Conservation (phyloP, 2,888 invertebrate genomes). For the Cabera pusaria region DNA sequence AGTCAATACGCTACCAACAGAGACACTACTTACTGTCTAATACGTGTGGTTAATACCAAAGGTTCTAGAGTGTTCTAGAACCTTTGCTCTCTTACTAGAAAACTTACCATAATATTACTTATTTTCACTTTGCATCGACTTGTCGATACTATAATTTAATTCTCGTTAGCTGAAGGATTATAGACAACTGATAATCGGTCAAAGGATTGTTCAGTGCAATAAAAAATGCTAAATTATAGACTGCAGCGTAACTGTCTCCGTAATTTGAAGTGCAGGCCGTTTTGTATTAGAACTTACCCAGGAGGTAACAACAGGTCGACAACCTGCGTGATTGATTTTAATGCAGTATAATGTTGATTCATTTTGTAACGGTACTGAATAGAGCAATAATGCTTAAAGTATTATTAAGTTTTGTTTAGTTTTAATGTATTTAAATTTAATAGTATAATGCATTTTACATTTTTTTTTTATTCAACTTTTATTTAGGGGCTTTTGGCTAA, state of each 20-base stretch:
- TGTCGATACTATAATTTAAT: constrained; percentile 3
- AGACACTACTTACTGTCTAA: too few species aligned
- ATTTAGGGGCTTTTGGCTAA: too few species aligned
- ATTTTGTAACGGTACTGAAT: too few species aligned
- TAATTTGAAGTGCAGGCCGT: constrained; percentile 55
- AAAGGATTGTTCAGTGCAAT: constrained; percentile 14
- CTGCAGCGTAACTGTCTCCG: constrained; percentile 36
- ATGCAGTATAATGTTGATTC: too few species aligned
- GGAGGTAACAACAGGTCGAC: constrained; percentile 53
- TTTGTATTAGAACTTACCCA: constrained; percentile 47
- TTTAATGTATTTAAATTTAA: too few species aligned
- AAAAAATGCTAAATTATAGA: constrained; percentile 62
- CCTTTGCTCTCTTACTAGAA: too few species aligned
- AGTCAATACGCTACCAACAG: too few species aligned
- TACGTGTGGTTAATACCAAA: too few species aligned
- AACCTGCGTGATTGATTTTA: constrained; percentile 52
- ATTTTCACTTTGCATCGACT: constrained; percentile 5
- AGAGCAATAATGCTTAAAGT: background rate
- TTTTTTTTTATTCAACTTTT: too few species aligned
- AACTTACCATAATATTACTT: too few species aligned
- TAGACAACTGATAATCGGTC: constrained; percentile 12
- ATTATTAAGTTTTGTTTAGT: background rate
- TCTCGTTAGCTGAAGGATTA: constrained; percentile 8
- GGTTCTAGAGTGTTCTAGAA: too few species aligned
- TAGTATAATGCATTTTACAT: too few species aligned